Base-by-base conservation (phyloP, 64 coral and sea anemone species). In the Porites australiensis region DNA sequence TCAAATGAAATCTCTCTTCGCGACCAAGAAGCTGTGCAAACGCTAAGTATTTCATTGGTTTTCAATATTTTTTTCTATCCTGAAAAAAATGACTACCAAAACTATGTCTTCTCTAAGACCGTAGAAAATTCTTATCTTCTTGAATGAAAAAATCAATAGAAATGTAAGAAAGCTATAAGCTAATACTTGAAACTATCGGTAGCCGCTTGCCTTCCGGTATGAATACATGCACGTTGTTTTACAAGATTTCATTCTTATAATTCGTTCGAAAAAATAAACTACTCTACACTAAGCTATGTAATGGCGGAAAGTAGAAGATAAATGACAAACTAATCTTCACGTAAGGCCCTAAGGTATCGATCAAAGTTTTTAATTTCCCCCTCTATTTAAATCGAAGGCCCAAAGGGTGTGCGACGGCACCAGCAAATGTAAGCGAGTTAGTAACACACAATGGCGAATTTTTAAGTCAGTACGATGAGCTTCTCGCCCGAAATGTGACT, bases 361-460 rank as follows among this genome's bases (percentile, higher is more conserved):
- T 57, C 54, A 59, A 6, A 12, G 10, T 54, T 27, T 21, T 43
- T 60, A 23, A 6, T 60, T 60, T 51, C 14, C 5, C 2, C 13
- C 74, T 4, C 18, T 77, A 2, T 51, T 19, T 62, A 20, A 60
- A 61, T 50, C 45, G 10, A 67, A 67, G 68, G 68, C 68, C 44
- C 70, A 73, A 37, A 49, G 81, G 81, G 81, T 67, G 27, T 37
- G 81, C 81, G 81, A 83, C 81, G 47, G 50, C 13, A 13, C 20
- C 6, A 16, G 4, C 27, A 37, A 37, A 37, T 37, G 27, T 37
- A 50, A 20, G 47, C 12, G 63, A 67, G 20, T 68, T 19, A 6
- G 51, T 37, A 15, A 64, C 61, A 37, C 21, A 11, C 61, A 83
- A 18, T 5, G 18, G 18, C 8, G 19, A 67, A 83, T 83, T 67